Conservation (phyloP, 1,140 invertebrate species). For the Holcopasites calliopsidis region DNA sequence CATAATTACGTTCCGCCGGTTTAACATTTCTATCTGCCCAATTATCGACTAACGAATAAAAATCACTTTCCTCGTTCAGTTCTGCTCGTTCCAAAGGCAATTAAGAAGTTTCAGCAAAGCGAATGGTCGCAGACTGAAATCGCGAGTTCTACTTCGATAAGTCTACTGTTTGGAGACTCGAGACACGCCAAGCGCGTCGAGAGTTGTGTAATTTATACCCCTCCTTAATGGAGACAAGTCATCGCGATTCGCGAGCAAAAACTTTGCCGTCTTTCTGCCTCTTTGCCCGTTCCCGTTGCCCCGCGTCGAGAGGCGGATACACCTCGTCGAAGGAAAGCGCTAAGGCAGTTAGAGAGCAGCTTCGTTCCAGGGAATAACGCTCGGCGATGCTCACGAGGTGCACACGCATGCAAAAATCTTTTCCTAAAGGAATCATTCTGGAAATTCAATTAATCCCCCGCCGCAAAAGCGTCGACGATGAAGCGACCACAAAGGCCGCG, state of each 20-base stretch:
- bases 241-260: conserved; percentile 55
- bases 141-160: conserved; percentile 30
- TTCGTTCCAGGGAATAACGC: background rate
- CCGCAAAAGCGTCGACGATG: too few species aligned
- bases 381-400: too few species aligned
- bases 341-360: conserved; percentile 33
- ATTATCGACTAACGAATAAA: too few species aligned
- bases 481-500: too few species aligned
- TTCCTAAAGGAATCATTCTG: too few species aligned
- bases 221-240: conserved; percentile 52
- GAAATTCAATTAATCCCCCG: too few species aligned
- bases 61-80: too few species aligned
- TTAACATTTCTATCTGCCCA: too few species aligned
- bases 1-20: too few species aligned
- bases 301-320: background rate
- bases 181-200: conserved; percentile 4
- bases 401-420: too few species aligned
- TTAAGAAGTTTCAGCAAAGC: conserved; percentile 49
- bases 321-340: conserved; percentile 24
- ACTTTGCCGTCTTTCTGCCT: conserved; percentile 41
- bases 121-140: conserved; percentile 31
- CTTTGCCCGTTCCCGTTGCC: background rate
- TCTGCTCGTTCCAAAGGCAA: too few species aligned
- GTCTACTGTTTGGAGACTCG: background rate
- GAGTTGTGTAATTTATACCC: conserved; percentile 55